Evolutionary conservation across 1,140 invertebrate genomes (phyloP).

Genomic region (Oryctes rhinoceros): DNA sequence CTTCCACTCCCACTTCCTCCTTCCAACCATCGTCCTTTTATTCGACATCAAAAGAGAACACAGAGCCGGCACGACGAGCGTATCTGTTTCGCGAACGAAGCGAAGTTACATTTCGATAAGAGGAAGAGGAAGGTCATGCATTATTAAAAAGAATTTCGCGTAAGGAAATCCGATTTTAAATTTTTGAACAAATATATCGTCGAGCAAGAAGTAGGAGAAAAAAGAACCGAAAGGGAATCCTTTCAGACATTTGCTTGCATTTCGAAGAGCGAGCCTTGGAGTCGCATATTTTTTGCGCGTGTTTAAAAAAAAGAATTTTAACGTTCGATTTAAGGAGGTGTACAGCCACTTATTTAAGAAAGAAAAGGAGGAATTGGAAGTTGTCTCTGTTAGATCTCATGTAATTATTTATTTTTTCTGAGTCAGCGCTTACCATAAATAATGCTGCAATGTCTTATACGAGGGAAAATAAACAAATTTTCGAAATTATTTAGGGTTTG

Average conservation of each 20-base stretch:
- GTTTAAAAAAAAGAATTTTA: neutral
- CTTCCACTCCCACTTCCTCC: neutral
- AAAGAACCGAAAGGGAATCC: neutral
- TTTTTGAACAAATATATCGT: slow-evolving; percentile 31
- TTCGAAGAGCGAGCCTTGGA: neutral
- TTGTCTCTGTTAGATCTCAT: no score
- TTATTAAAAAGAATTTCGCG: slow-evolving; percentile 17
- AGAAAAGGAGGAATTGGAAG: no score
- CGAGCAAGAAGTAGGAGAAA: no score
- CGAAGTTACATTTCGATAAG: slow-evolving; percentile 12
- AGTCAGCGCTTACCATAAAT: no score
- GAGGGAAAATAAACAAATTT: no score
- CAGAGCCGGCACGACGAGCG: neutral
- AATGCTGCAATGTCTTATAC: no score
- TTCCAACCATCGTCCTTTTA: neutral
- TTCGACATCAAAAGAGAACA: slow-evolving; percentile 23
- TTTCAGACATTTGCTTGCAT: slow-evolving; percentile 17
- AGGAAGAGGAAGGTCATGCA: slow-evolving; percentile 7
- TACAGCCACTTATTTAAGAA: neutral
- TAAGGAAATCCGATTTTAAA: slow-evolving; percentile 34
- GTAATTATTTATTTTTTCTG: no score
- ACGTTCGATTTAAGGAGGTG: neutral
- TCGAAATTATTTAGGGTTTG: no score
- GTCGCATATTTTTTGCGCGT: neutral
- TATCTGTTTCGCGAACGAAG: slow-evolving; percentile 12